Evolutionary conservation across 2,888 invertebrate species (phyloP).

Genomic region (Leptinotarsa peninsularis): DNA sequence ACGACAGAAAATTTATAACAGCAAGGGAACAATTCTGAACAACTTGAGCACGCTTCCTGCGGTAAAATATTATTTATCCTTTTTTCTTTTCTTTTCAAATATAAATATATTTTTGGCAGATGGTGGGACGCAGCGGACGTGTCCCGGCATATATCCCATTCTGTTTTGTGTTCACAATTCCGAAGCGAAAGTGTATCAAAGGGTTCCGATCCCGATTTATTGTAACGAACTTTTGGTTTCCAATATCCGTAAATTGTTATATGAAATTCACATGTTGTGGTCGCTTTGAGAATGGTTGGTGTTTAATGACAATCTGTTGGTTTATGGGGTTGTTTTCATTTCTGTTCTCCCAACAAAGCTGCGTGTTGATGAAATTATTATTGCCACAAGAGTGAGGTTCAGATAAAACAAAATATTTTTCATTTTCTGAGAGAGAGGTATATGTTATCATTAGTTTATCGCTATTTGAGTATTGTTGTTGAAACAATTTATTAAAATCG

Average conservation of each 20-base stretch:
- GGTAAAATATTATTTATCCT: slow-evolving; percentile 27
- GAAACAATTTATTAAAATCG: no score
- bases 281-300: slow-evolving; percentile 60
- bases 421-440: neutral
- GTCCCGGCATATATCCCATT: slow-evolving; percentile 53
- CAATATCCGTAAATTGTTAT: slow-evolving; percentile 64
- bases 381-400: no score
- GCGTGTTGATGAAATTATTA: neutral
- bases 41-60: slow-evolving; percentile 14
- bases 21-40: slow-evolving; percentile 26
- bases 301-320: slow-evolving; percentile 50
- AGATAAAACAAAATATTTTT: neutral
- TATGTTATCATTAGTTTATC: neutral
- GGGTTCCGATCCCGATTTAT: slow-evolving; percentile 60
- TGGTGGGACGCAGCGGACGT: slow-evolving; percentile 48
- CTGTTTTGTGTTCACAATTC: slow-evolving; percentile 57
- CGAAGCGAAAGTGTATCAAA: slow-evolving; percentile 55
- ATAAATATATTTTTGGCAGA: slow-evolving; percentile 33
- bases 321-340: neutral
- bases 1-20: slow-evolving; percentile 20
- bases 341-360: neutral
- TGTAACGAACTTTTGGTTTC: slow-evolving; percentile 61
- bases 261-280: slow-evolving; percentile 63
- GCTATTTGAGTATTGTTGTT: neutral
- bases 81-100: slow-evolving; percentile 33